A percentile compares a stretch with the other conserved stretches of the same genome.
Evolutionary conservation across 64 coral and sea anemone genomes (phyloP).

Genomic region (Catalaphyllia jardinei): DNA sequence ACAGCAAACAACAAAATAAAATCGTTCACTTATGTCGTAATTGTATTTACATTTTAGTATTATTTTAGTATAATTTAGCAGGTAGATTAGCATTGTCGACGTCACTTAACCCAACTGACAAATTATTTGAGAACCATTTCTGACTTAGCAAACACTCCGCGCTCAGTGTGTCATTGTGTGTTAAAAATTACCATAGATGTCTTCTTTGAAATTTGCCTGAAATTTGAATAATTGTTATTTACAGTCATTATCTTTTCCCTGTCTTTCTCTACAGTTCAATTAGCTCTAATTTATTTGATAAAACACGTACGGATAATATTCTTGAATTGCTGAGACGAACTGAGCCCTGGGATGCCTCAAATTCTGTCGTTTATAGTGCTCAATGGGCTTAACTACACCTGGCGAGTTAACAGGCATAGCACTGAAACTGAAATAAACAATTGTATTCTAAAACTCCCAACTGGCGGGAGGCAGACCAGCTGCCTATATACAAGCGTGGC

Average conservation of each 20-base stretch:
- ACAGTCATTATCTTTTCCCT: background rate
- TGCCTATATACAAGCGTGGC: no score
- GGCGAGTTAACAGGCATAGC: no score
- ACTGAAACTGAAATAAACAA: no score
- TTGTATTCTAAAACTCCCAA: no score
- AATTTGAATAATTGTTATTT: no score
- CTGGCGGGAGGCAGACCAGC: no score
- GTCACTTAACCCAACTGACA: no score
- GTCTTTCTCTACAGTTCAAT: slow-evolving; percentile 34
- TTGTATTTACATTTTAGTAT: background rate
- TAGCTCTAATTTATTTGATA: slow-evolving; percentile 65
- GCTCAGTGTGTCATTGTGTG: background rate
- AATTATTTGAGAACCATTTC: background rate
- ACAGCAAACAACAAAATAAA: background rate
- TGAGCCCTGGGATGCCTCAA: slow-evolving; percentile 66
- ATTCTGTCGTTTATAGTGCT: no score
- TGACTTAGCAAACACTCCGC: background rate
- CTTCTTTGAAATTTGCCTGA: background rate
- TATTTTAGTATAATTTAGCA: background rate
- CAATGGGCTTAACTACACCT: no score
- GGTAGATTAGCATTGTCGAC: background rate
- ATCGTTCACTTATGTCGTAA: background rate
- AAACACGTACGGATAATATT: slow-evolving; percentile 73
- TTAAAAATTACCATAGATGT: background rate
- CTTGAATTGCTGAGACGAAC: slow-evolving; percentile 48